phyloP scores from a whole-genome alignment of 2,888 invertebrate genomes.

The Operophtera brumata region DNA sequence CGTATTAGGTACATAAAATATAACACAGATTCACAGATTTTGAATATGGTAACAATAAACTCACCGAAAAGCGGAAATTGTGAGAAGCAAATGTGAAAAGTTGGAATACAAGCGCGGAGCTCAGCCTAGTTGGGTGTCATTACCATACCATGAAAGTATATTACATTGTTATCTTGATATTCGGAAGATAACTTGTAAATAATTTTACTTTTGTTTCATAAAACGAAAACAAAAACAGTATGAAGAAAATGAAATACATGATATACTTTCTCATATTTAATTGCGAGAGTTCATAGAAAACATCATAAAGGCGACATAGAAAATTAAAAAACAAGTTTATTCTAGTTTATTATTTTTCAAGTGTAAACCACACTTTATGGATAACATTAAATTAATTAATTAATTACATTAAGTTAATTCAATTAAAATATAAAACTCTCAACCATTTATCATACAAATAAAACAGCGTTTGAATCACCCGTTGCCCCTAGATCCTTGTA shows the following conservation, averaged over 20 bases:
- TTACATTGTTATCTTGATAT: constrained; percentile 36
- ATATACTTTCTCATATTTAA: too few relatives aligned
- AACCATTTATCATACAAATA: too few relatives aligned
- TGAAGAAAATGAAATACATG: neutral
- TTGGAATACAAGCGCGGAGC: constrained; percentile 48
- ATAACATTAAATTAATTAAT: too few relatives aligned
- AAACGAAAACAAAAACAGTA: neutral
- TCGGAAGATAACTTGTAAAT: constrained; percentile 25
- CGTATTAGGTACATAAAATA: neutral
- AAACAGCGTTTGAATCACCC: too few relatives aligned
- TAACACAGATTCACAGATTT: constrained; percentile 32
- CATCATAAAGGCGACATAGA: neutral
- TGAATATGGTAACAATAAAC: constrained; percentile 34
- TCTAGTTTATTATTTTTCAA: too few relatives aligned
- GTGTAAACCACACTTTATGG: too few relatives aligned
- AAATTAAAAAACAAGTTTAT: neutral
- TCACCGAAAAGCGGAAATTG: constrained; percentile 52
- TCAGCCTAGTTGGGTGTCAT: constrained; percentile 43
- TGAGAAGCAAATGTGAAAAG: constrained; percentile 61
- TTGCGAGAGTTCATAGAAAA: too few relatives aligned
- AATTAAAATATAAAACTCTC: too few relatives aligned
- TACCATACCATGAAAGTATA: constrained; percentile 44
- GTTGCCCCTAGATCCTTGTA: too few relatives aligned
- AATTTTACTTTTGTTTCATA: constrained; percentile 15
- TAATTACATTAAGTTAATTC: too few relatives aligned